phyloP scores from a whole-genome alignment of 1,140 invertebrate species.

The Neodiprion fabricii region DNA sequence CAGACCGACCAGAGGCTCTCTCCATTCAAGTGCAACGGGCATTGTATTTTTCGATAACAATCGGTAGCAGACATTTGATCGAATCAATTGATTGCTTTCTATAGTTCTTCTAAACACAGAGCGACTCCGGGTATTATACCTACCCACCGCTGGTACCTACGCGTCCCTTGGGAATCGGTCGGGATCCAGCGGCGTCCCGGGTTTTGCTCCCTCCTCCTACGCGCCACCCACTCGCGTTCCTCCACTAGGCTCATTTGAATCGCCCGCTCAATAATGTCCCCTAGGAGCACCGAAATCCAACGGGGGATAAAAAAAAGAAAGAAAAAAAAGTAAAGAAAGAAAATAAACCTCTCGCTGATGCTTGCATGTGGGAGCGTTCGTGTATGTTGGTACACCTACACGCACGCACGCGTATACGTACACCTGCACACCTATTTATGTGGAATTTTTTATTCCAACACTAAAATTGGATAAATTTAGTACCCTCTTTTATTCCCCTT shows the following conservation, averaged over 20 bases:
- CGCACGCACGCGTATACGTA: too few relatives aligned
- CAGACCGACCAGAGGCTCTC: conserved; percentile 22
- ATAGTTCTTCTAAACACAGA: conserved; percentile 44
- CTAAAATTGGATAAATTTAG: neutral
- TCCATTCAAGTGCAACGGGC: conserved; percentile 21
- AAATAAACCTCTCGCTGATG: conserved; percentile 22
- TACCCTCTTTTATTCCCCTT: neutral
- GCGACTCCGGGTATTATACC: neutral
- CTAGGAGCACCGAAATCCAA: conserved; percentile 45
- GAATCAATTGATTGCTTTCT: conserved; percentile 53
- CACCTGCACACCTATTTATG: neutral
- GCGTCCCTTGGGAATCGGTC: conserved; percentile 1
- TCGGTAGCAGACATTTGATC: conserved; percentile 53
- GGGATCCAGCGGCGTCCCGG: neutral
- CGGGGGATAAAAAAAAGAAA: conserved; percentile 18
- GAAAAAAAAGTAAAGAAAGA: conserved; percentile 15
- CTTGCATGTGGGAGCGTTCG: conserved; percentile 13
- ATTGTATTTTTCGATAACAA: conserved; percentile 56
- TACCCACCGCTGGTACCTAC: conserved; percentile 1
- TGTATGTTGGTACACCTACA: too few relatives aligned
- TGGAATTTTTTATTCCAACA: conserved; percentile 1
- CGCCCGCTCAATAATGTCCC: conserved; percentile 50
- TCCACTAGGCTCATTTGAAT: conserved; percentile 50
- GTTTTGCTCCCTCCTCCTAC: neutral
- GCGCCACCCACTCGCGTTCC: conserved; percentile 28